Conservation (phyloP, 2,113 vertebrate genomes). For the Cebidichthys violaceus region DNA sequence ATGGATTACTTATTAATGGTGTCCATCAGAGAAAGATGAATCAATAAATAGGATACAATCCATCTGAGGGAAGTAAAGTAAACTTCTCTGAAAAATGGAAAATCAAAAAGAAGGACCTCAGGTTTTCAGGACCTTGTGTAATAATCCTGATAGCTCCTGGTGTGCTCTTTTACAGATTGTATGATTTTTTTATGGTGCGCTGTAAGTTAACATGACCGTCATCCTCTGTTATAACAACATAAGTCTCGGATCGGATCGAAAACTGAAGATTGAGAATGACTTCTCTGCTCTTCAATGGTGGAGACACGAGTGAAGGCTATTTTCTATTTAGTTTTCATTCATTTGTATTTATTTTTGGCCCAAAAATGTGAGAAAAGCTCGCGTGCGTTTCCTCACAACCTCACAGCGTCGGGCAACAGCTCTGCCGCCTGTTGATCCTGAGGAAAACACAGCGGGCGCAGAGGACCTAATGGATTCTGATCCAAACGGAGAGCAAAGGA, state of each 20-base stretch:
- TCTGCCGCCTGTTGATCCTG: not conserved
- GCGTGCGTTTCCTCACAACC: not conserved
- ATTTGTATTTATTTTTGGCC: not conserved
- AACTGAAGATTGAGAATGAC: not conserved
- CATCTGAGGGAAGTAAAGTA: not conserved
- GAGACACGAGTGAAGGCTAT: conserved; percentile 11
- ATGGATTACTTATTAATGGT: conserved; percentile 3
- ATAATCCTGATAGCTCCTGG: not conserved
- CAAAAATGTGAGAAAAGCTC: not conserved
- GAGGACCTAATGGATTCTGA: not conserved
- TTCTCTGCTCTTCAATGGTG: conserved; percentile 6
- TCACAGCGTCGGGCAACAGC: not conserved
- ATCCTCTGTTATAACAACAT: not conserved
- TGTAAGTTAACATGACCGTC: not conserved
- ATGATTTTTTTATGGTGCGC: not conserved
- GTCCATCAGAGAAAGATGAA: not conserved
- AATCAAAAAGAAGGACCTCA: too few species aligned
- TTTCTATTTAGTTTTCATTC: conserved; percentile 18
- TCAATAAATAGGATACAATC: conserved; percentile 4
- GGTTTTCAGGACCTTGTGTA: not conserved
- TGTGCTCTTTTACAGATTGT: not conserved
- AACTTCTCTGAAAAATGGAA: not conserved
- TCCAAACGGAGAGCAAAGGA: not conserved
- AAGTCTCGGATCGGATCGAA: not conserved
- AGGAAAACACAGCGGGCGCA: not conserved